A percentile compares a stretch with the other conserved stretches of the same genome.
phyloP scores from a whole-genome alignment of 1,140 invertebrate species.

The Eriocheir sinensis region DNA sequence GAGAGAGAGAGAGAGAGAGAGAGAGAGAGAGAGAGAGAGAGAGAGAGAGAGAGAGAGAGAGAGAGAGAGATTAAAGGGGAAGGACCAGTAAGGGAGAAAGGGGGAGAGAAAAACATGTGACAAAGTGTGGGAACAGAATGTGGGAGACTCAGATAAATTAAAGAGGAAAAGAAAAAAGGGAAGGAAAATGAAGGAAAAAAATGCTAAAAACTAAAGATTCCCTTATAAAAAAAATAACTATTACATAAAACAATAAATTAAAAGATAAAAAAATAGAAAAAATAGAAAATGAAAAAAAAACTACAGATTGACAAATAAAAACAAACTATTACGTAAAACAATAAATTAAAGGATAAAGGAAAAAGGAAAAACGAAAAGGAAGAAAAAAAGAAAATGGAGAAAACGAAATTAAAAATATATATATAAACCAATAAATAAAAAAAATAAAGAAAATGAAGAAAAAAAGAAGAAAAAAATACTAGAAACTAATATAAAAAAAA shows the following conservation, averaged over 20 bases:
- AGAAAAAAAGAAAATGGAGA: neutral
- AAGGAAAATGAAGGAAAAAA: too few relatives aligned
- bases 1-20: constrained; percentile 22
- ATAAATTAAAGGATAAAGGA: neutral
- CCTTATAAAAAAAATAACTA: too few relatives aligned
- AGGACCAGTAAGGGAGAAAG: neutral
- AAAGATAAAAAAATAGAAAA: neutral
- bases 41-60: constrained; percentile 22
- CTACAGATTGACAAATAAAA: neutral
- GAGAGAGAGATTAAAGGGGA: constrained; percentile 13
- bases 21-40: constrained; percentile 22
- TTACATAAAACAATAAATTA: neutral
- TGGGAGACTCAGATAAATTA: too few relatives aligned
- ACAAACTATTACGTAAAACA: neutral
- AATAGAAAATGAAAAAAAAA: neutral
- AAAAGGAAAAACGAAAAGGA: neutral
- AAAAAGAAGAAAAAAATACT: too few relatives aligned
- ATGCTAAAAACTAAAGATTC: too few relatives aligned
- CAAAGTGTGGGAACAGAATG: neutral
- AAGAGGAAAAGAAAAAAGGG: too few relatives aligned
- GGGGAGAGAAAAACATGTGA: neutral
- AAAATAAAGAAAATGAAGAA: too few relatives aligned
- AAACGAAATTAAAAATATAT: neutral
- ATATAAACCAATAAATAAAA: neutral
- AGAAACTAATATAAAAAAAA: too few relatives aligned